phyloP scores from a whole-genome alignment of 2,113 vertebrate species.

The Rhegmatorhina hoffmannsi region DNA sequence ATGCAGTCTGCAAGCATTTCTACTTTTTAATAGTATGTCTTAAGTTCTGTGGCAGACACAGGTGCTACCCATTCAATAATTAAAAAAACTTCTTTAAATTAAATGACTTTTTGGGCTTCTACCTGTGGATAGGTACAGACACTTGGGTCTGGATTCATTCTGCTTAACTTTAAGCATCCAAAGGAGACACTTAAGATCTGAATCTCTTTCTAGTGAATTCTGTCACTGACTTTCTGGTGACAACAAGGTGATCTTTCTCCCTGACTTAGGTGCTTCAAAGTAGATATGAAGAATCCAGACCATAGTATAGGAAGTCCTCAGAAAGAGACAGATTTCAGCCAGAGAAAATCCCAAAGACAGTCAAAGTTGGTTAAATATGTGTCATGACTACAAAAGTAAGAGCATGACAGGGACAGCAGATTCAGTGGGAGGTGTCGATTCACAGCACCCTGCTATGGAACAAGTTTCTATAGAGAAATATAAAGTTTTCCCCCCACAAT shows the following conservation, averaged over 20 bases:
- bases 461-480: neutral
- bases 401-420: neutral
- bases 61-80: neutral
- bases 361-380: neutral
- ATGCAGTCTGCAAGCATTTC: neutral
- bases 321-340: neutral
- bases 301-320: neutral
- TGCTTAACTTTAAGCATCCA: neutral
- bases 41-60: neutral
- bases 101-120: neutral
- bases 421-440: neutral
- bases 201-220: neutral
- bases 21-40: neutral
- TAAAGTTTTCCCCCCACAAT: neutral
- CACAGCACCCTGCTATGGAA: neutral
- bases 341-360: neutral
- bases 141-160: neutral
- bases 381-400: neutral
- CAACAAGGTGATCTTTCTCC: neutral
- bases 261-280: neutral
- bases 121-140: neutral
- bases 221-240: neutral
- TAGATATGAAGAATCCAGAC: neutral
- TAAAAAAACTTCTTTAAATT: neutral
- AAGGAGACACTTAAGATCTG: neutral